phyloP scores from a whole-genome alignment of 2,888 invertebrate genomes.

The Hirtodrosophila trivittata region DNA sequence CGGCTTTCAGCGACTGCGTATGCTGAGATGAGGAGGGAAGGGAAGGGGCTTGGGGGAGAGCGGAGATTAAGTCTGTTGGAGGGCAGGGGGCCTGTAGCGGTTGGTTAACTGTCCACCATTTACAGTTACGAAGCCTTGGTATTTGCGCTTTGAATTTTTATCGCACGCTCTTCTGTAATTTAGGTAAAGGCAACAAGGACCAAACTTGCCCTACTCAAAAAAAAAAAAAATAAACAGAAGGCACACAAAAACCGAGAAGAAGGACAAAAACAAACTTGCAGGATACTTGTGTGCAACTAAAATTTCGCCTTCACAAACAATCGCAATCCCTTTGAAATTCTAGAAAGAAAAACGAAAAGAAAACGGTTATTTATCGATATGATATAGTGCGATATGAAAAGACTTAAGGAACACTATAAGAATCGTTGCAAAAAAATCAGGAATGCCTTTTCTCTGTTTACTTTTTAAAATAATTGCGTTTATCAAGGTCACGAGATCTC shows the following conservation, averaged over 20 bases:
- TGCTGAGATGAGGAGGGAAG: constrained; percentile 17
- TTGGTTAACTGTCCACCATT: constrained; percentile 72
- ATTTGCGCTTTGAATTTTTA: constrained; percentile 55
- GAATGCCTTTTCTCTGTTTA: no score
- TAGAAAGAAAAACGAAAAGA: neutral
- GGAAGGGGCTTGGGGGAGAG: constrained; percentile 7
- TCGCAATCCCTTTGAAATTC: no score
- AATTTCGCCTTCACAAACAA: no score
- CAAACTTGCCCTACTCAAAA: constrained; percentile 14
- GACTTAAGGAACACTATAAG: neutral
- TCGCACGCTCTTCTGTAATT: constrained; percentile 56
- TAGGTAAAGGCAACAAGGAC: constrained; percentile 32
- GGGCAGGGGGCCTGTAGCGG: constrained; percentile 35
- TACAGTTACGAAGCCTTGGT: constrained; percentile 46
- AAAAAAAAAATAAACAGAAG: constrained; percentile 15
- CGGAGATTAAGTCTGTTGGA: constrained; percentile 28
- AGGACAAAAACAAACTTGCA: neutral
- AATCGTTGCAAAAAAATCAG: no score
- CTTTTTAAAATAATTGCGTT: no score
- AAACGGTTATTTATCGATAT: neutral
- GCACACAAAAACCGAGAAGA: neutral
- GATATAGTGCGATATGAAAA: no score
- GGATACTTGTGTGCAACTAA: no score
- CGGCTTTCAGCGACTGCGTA: constrained; percentile 61
- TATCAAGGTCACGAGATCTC: no score